A percentile compares a stretch with the other conserved stretches of the same genome.
These are phyloP conservation scores for Catalaphyllia jardinei DNA, from an alignment of 64 coral and sea anemone species.

Conservation along the genomic window DNA sequence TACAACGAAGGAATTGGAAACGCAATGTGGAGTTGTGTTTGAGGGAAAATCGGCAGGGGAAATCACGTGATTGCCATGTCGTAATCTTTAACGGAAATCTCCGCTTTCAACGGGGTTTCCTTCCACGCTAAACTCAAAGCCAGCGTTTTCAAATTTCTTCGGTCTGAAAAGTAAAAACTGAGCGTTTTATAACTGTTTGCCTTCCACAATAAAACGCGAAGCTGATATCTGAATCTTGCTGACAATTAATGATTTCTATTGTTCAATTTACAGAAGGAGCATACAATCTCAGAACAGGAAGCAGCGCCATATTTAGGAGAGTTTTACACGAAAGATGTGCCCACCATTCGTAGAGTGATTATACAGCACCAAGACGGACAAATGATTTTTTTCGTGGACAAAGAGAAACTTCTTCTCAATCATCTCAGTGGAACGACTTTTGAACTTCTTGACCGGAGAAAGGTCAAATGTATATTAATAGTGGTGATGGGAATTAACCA, in stretches of 20 bases:
- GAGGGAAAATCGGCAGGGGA: too few species aligned
- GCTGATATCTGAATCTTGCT: too few species aligned
- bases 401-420: not conserved
- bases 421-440: conserved; percentile 40
- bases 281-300: not conserved
- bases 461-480: not conserved
- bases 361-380: not conserved
- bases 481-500: conserved; percentile 42
- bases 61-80: too few species aligned
- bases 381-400: not conserved
- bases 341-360: conserved; percentile 4
- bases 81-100: too few species aligned
- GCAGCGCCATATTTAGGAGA: conserved; percentile 28
- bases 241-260: not conserved
- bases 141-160: too few species aligned
- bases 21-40: too few species aligned
- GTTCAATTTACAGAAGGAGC: not conserved
- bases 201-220: too few species aligned
- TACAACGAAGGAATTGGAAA: too few species aligned
- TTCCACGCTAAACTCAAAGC: too few species aligned
- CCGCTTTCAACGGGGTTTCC: too few species aligned
- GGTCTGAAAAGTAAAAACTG: too few species aligned
- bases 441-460: conserved; percentile 53
- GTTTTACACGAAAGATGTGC: conserved; percentile 10
- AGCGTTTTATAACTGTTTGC: too few species aligned